Conservation (phyloP, 2,113 vertebrate genomes). For the Aphyosemion australe region DNA sequence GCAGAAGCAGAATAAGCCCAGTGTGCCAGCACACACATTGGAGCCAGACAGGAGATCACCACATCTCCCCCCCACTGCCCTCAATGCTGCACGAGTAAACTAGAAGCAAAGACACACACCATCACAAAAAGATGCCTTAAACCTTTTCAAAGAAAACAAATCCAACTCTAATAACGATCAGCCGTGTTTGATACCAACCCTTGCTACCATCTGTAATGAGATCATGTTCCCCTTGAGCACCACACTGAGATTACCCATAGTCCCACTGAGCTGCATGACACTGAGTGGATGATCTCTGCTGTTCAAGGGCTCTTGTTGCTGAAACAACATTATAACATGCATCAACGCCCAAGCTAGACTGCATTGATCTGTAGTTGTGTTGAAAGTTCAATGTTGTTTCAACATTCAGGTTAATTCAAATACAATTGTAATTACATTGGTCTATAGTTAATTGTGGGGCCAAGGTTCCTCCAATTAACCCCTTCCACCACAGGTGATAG, state of each 20-base stretch:
- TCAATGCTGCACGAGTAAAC: constrained; percentile 86
- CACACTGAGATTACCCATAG: constrained; percentile 92
- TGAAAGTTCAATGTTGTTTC: too few species aligned
- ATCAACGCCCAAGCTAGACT: constrained; percentile 13
- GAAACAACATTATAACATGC: constrained; percentile 14
- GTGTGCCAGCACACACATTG: constrained; percentile 88
- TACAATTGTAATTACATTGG: too few species aligned
- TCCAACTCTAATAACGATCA: too few species aligned
- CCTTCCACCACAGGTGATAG: too few species aligned
- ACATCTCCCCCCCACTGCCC: constrained; percentile 91
- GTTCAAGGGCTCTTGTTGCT: constrained; percentile 87
- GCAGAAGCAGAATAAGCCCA: constrained; percentile 89
- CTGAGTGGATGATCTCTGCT: constrained; percentile 80
- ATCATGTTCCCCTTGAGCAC: constrained; percentile 91
- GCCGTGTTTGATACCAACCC: constrained; percentile 77
- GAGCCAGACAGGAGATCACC: constrained; percentile 94
- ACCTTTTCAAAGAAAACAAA: too few species aligned
- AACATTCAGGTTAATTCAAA: too few species aligned
- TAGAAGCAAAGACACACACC: constrained; percentile 43
- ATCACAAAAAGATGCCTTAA: not conserved
- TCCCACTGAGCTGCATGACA: constrained; percentile 87
- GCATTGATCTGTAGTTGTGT: too few species aligned
- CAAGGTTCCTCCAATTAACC: too few species aligned
- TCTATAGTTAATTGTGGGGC: too few species aligned
- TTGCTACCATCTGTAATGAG: constrained; percentile 91